These are phyloP conservation scores for Podabrus alpinus DNA, from an alignment of 2,888 invertebrate species.

Conservation along the genomic window DNA sequence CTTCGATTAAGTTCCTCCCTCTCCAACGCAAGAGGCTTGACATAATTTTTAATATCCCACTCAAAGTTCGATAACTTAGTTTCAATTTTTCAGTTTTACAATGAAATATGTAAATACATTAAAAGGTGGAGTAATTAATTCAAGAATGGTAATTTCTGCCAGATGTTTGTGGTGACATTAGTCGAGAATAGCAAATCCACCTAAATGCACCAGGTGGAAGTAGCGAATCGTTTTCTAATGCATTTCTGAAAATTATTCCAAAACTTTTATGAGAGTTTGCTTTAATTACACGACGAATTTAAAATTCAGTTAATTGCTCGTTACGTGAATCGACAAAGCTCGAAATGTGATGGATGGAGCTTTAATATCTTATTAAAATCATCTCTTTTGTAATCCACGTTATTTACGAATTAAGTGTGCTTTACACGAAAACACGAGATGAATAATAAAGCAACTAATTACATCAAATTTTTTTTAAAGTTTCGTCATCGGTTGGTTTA, in stretches of 20 bases:
- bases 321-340: neutral
- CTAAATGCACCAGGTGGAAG: conserved; percentile 10
- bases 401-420: neutral
- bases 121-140: conserved; percentile 7
- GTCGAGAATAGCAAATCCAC: conserved; percentile 1
- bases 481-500: neutral
- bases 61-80: neutral
- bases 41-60: neutral
- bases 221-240: neutral
- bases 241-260: neutral
- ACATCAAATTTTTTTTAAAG: neutral
- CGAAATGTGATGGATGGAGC: neutral
- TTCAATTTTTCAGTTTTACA: neutral
- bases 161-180: conserved; percentile 10
- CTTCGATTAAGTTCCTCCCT: neutral
- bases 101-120: conserved; percentile 6
- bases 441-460: neutral
- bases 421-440: neutral
- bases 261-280: neutral
- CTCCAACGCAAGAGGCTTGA: neutral
- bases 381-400: neutral
- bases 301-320: neutral
- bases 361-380: neutral
- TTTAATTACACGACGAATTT: neutral
- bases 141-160: conserved; percentile 6